Evolutionary conservation across 2,888 invertebrate species (phyloP).

Genomic region (Caenorhabditis drosophilae): DNA sequence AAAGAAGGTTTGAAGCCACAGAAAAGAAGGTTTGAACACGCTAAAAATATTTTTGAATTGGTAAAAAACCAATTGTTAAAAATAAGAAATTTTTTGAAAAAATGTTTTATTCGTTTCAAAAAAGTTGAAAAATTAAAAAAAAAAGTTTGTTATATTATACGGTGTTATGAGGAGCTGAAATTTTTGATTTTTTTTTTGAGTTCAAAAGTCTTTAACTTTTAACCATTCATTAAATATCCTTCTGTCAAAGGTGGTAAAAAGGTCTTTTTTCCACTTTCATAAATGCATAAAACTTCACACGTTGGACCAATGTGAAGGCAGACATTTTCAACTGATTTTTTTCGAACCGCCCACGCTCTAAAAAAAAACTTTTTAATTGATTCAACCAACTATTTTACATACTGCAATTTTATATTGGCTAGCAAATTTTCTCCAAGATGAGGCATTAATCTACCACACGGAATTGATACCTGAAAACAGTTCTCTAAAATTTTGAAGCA

Average conservation of each 20-base stretch:
- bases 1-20: too few relatives aligned
- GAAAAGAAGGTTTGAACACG: too few relatives aligned
- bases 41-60: too few relatives aligned
- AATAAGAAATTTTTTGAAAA: too few relatives aligned
- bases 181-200: too few relatives aligned
- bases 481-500: too few relatives aligned
- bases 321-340: slow-evolving; percentile 10
- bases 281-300: slow-evolving; percentile 10
- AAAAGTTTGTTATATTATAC: too few relatives aligned
- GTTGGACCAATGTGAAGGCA: slow-evolving; percentile 14
- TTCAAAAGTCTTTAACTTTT: too few relatives aligned
- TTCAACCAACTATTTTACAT: neutral
- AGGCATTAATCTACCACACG: slow-evolving; percentile 1
- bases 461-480: slow-evolving; percentile 13
- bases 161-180: too few relatives aligned
- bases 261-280: neutral
- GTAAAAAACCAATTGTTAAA: too few relatives aligned
- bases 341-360: slow-evolving; percentile 19
- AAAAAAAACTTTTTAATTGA: slow-evolving; percentile 6
- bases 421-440: neutral
- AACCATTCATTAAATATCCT: slow-evolving; percentile 6
- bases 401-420: neutral
- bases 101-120: too few relatives aligned
- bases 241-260: slow-evolving; percentile 5
- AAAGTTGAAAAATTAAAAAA: too few relatives aligned